Evolutionary conservation across 2,888 invertebrate genomes (phyloP).

Genomic region (Euplagia quadripunctaria): DNA sequence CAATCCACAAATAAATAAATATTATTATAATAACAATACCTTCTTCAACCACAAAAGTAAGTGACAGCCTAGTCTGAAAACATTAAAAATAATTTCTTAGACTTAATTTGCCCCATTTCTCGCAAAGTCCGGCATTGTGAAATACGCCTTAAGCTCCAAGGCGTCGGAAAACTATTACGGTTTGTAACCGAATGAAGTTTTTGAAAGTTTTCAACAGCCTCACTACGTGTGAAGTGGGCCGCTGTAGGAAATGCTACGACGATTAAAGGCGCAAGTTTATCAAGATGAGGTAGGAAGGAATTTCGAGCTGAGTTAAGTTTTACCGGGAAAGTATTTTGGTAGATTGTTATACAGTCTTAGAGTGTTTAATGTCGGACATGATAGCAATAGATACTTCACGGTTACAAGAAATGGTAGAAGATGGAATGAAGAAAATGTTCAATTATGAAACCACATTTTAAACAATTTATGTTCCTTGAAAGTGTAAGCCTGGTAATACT

Average conservation of each 20-base stretch:
- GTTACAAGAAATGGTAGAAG: too few species aligned
- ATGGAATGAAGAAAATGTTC: too few species aligned
- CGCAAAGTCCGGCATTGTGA: slow-evolving; percentile 12
- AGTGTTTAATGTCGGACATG: too few species aligned
- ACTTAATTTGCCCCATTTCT: slow-evolving; percentile 11
- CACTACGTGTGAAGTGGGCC: slow-evolving; percentile 34
- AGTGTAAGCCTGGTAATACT: too few species aligned
- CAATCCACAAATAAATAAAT: too few species aligned
- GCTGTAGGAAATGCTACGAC: slow-evolving; percentile 24
- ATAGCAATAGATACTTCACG: too few species aligned
- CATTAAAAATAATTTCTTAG: slow-evolving; percentile 18
- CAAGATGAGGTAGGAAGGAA: slow-evolving; percentile 6
- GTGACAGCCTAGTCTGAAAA: background rate
- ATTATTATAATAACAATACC: background rate
- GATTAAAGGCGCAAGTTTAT: slow-evolving; percentile 17
- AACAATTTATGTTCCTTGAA: too few species aligned
- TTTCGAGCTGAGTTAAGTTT: slow-evolving; percentile 1
- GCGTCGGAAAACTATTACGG: slow-evolving; percentile 54
- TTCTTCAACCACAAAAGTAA: slow-evolving; percentile 22
- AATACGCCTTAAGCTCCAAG: slow-evolving; percentile 41
- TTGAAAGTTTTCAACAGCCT: slow-evolving; percentile 52
- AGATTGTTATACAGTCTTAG: background rate
- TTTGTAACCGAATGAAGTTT: slow-evolving; percentile 54
- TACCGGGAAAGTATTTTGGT: background rate
- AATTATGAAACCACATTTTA: too few species aligned